phyloP scores from a whole-genome alignment of 2,797 vertebrate species.

The Lagodon rhomboides region DNA sequence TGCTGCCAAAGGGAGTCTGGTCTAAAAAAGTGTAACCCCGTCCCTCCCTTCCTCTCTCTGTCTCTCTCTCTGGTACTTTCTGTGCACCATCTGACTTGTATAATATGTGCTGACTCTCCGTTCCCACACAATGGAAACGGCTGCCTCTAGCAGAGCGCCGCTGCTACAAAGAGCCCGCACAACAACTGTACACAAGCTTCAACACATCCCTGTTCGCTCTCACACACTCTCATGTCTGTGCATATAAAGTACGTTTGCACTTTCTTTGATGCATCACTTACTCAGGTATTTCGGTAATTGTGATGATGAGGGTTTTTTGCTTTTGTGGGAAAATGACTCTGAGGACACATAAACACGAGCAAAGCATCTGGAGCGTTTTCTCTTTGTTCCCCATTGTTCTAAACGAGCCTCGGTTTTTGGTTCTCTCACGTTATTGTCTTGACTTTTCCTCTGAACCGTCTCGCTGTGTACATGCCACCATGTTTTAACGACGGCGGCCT shows the following conservation, averaged over 20 bases:
- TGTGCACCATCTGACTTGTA: constrained; percentile 58
- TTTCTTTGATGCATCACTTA: constrained; percentile 27
- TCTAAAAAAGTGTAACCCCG: constrained; percentile 28
- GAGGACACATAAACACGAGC: neutral
- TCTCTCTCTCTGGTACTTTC: constrained; percentile 49
- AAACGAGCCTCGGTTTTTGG: neutral
- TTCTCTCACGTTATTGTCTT: constrained; percentile 11
- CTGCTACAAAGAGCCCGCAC: constrained; percentile 48
- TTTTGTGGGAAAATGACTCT: constrained; percentile 2
- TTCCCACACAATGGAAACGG: constrained; percentile 70
- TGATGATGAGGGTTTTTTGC: constrained; percentile 8
- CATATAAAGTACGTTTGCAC: neutral
- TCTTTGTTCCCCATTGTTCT: neutral
- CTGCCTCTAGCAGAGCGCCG: constrained; percentile 61
- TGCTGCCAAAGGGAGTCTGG: constrained; percentile 35
- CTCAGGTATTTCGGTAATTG: constrained; percentile 30
- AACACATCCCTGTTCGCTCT: constrained; percentile 13
- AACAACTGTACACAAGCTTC: constrained; percentile 35
- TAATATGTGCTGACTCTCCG: constrained; percentile 73
- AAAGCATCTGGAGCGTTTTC: constrained; percentile 1
- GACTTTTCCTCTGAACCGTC: neutral
- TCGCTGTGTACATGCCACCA: constrained; percentile 1
- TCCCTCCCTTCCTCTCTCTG: neutral
- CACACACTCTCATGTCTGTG: neutral
- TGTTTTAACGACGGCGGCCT: constrained; percentile 22